Evolutionary conservation across 92 coral and sea anemone genomes (phyloP).

Genomic region (Porites cylindrica): DNA sequence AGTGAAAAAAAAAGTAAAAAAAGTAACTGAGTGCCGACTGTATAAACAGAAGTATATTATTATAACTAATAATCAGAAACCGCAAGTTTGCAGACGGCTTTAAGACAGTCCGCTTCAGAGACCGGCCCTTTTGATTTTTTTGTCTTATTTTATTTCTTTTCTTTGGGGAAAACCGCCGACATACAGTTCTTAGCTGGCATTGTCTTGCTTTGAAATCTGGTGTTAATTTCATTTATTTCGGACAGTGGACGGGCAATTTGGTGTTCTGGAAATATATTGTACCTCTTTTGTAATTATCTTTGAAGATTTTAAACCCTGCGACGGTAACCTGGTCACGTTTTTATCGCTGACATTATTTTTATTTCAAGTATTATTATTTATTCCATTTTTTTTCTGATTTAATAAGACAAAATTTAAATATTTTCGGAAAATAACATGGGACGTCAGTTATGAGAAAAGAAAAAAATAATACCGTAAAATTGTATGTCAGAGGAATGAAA

Average conservation of each 20-base stretch:
- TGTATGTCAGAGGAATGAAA: not conserved
- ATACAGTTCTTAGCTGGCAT: not conserved
- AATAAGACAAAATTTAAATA: not conserved
- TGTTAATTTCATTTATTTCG: not conserved
- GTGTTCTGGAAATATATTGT: not conserved
- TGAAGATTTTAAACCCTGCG: not conserved
- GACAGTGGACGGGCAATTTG: not conserved
- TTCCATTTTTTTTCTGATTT: not conserved
- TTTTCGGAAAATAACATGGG: no score
- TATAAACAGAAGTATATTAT: no score
- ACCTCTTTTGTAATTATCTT: not conserved
- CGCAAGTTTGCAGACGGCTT: no score
- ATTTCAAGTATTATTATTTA: not conserved
- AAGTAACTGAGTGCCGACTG: no score
- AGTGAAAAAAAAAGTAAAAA: no score
- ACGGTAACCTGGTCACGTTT: not conserved
- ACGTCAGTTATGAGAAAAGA: no score
- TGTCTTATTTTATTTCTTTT: not conserved
- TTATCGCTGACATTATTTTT: not conserved
- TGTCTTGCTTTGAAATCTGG: not conserved
- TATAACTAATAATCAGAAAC: no score
- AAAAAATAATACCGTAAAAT: not conserved
- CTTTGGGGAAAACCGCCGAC: not conserved
- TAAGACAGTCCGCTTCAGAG: no score
- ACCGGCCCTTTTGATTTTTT: no score